Percentiles rank a stretch among this genome's conserved stretches.
Conservation (phyloP, 2,888 invertebrate genomes). For the Cerceris rybyensis region DNA sequence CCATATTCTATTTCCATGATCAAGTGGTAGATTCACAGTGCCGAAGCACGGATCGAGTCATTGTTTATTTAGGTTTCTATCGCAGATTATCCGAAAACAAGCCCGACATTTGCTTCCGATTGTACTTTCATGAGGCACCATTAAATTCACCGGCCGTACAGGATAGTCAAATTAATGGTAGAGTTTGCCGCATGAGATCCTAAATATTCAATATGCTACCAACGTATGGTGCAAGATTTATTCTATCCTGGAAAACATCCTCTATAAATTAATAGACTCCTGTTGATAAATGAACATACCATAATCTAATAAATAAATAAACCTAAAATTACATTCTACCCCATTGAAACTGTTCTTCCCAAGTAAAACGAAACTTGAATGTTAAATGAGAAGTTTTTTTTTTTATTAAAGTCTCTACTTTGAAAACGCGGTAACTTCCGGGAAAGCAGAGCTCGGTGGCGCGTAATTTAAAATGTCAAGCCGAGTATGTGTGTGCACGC, state of each 20-base stretch:
- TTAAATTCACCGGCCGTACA: constrained; percentile 1
- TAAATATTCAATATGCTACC: not conserved
- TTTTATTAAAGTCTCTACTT: too few species aligned
- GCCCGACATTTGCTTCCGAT: constrained; percentile 14
- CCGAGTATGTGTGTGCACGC: constrained; percentile 7
- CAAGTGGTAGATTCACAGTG: constrained; percentile 13
- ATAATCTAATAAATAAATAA: too few species aligned
- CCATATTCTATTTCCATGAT: constrained; percentile 55
- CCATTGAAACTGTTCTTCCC: too few species aligned
- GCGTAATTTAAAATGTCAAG: not conserved
- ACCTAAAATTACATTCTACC: too few species aligned
- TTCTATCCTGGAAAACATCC: constrained; percentile 1
- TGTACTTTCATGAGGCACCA: constrained; percentile 35
- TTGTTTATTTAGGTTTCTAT: constrained; percentile 40
- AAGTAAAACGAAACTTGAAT: too few species aligned
- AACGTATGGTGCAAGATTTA: constrained; percentile 23
- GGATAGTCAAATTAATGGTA: not conserved
- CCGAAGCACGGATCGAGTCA: constrained; percentile 5
- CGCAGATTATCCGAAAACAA: constrained; percentile 20
- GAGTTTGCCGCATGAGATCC: not conserved
- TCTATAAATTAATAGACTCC: not conserved
- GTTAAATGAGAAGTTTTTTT: too few species aligned
- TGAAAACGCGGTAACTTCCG: too few species aligned
- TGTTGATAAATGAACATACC: too few species aligned
- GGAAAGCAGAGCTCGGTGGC: too few species aligned